Evolutionary conservation across 2,888 invertebrate genomes (phyloP).

Genomic region (Scrobipalpa atriplicella): DNA sequence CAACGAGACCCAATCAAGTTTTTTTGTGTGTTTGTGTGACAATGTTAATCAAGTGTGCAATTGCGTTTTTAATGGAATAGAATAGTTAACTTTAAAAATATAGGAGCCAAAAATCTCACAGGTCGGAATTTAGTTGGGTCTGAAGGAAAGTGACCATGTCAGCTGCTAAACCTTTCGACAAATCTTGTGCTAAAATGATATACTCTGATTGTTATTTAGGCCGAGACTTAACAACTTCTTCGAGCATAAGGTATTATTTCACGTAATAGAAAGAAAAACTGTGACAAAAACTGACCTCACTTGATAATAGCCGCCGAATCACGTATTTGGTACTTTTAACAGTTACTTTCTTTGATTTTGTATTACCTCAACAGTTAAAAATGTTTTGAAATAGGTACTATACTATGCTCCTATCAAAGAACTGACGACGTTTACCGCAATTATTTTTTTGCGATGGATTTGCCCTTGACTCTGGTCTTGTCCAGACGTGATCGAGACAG

Average conservation of each 20-base stretch:
- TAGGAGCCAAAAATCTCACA: background rate
- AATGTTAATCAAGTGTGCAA: slow-evolving; percentile 60
- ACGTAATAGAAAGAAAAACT: slow-evolving; percentile 35
- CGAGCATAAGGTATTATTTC: background rate
- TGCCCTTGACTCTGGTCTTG: no score
- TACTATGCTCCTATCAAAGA: no score
- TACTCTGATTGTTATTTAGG: background rate
- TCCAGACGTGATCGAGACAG: no score
- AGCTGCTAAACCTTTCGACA: background rate
- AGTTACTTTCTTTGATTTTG: slow-evolving; percentile 33
- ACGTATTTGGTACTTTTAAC: slow-evolving; percentile 49
- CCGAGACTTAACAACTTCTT: background rate
- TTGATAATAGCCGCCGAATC: slow-evolving; percentile 35
- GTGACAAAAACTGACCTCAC: slow-evolving; percentile 44
- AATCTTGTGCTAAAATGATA: no score
- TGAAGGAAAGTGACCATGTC: background rate
- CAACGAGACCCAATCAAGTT: slow-evolving; percentile 60
- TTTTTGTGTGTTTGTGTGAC: slow-evolving; percentile 59
- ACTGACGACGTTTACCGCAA: no score
- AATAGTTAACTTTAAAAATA: slow-evolving; percentile 33
- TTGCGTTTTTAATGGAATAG: slow-evolving; percentile 43
- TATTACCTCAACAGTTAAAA: slow-evolving; percentile 17
- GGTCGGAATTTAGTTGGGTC: background rate
- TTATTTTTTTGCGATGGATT: no score
- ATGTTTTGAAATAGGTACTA: background rate